Evolutionary conservation across 2,888 invertebrate genomes (phyloP).

Genomic region (Netelia inedita): DNA sequence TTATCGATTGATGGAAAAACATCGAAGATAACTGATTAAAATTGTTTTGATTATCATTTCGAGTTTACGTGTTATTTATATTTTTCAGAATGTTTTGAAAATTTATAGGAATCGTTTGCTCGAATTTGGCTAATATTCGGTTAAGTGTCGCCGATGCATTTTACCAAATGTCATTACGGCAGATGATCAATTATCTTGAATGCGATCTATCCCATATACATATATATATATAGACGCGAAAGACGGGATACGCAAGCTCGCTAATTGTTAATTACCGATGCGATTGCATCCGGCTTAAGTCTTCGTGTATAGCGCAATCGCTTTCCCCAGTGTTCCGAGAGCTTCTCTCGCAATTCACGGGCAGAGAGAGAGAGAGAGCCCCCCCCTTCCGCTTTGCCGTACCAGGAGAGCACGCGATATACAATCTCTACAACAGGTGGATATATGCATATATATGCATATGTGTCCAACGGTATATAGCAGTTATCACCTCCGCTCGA

Average conservation of each 20-base stretch:
- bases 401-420: conserved; percentile 52
- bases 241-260: conserved; percentile 23
- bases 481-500: conserved; percentile 42
- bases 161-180: not conserved
- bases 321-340: conserved; percentile 45
- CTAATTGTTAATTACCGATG: conserved; percentile 79
- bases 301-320: conserved; percentile 66
- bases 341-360: conserved; percentile 9
- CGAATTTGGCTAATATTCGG: not conserved
- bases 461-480: conserved; percentile 12
- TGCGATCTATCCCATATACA: conserved; percentile 1
- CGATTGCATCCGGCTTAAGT: conserved; percentile 78
- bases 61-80: no score
- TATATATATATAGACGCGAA: conserved; percentile 2
- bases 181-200: conserved; percentile 27
- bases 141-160: not conserved
- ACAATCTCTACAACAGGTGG: conserved; percentile 77
- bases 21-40: no score
- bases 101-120: not conserved
- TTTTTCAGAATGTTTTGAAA: no score
- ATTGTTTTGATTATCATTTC: not conserved
- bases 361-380: no score
- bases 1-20: not conserved
- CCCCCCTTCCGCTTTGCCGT: conserved; percentile 45
- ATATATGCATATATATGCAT: conserved; percentile 51